phyloP scores from a whole-genome alignment of 2,888 invertebrate genomes.

The Standfussiana lucernea region DNA sequence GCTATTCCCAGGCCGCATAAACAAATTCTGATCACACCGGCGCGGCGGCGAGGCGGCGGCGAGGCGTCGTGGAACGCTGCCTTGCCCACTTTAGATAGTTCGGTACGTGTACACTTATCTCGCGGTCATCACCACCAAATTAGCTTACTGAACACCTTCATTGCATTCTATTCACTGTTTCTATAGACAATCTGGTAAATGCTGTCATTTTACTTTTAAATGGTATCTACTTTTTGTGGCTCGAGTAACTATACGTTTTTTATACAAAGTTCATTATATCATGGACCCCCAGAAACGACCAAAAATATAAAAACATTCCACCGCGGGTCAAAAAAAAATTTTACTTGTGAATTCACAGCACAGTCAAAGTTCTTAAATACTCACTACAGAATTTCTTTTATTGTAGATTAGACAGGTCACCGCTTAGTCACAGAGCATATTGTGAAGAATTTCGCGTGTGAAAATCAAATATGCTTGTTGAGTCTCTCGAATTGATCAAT shows the following conservation, averaged over 20 bases:
- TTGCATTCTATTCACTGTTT: slow-evolving; percentile 41
- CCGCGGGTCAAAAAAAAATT: neutral
- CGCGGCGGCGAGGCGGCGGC: slow-evolving; percentile 74
- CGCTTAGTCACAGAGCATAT: slow-evolving; percentile 36
- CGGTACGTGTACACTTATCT: slow-evolving; percentile 64
- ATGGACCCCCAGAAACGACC: neutral
- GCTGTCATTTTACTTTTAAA: neutral
- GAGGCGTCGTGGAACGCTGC: slow-evolving; percentile 61
- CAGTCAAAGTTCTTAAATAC: neutral
- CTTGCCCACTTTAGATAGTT: slow-evolving; percentile 69
- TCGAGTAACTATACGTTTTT: neutral
- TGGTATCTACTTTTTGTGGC: neutral
- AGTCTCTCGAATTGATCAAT: slow-evolving; percentile 66
- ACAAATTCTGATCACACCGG: slow-evolving; percentile 88
- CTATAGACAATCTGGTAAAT: slow-evolving; percentile 17
- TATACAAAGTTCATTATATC: neutral
- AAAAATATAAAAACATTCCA: neutral
- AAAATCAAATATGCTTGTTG: slow-evolving; percentile 70
- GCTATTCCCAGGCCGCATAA: slow-evolving; percentile 87
- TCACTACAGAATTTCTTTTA: slow-evolving; percentile 9
- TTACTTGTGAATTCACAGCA: neutral
- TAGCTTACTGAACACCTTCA: slow-evolving; percentile 49
- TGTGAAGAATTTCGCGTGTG: slow-evolving; percentile 68
- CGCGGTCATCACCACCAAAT: slow-evolving; percentile 62
- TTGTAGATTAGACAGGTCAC: slow-evolving; percentile 28